Conservation (phyloP, 2,888 invertebrate species). For the Megastigmus dorsalis region DNA sequence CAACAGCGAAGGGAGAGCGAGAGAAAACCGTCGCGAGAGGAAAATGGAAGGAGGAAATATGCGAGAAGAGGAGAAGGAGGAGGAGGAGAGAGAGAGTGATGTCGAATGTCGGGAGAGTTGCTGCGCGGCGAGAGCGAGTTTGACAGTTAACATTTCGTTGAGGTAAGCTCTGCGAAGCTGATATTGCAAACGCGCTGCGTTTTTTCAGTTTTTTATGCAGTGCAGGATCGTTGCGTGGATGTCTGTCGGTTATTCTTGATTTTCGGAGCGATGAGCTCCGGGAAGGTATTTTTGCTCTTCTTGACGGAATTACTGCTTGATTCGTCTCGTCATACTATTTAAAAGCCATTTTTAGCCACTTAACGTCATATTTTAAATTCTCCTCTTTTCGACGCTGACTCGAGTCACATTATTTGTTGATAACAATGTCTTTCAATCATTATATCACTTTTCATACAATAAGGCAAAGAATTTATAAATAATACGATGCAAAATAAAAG, state of each 20-base stretch:
- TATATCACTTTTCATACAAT: not conserved
- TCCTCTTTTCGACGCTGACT: too few relatives aligned
- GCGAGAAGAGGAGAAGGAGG: not conserved
- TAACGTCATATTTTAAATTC: too few relatives aligned
- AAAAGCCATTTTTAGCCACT: not conserved
- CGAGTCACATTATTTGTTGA: not conserved
- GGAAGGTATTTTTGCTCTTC: not conserved
- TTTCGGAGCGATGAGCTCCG: not conserved
- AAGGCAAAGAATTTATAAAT: not conserved
- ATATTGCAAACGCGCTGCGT: too few relatives aligned
- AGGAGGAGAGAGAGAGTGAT: not conserved
- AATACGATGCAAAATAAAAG: not conserved
- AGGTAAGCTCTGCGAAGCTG: too few relatives aligned
- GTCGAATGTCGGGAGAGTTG: slow-evolving; percentile 7
- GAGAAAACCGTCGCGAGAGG: not conserved
- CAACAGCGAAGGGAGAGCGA: not conserved
- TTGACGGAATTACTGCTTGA: not conserved
- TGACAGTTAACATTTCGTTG: slow-evolving; percentile 44
- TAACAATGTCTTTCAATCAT: not conserved
- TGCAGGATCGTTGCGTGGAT: too few relatives aligned
- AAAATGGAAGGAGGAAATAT: slow-evolving; percentile 29
- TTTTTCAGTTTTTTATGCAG: not conserved
- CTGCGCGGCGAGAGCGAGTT: slow-evolving; percentile 8
- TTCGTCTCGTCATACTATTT: not conserved
- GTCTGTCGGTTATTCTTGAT: not conserved